Evolutionary conservation across 1,140 invertebrate genomes (phyloP).

Genomic region (Trichonephila clavipes): DNA sequence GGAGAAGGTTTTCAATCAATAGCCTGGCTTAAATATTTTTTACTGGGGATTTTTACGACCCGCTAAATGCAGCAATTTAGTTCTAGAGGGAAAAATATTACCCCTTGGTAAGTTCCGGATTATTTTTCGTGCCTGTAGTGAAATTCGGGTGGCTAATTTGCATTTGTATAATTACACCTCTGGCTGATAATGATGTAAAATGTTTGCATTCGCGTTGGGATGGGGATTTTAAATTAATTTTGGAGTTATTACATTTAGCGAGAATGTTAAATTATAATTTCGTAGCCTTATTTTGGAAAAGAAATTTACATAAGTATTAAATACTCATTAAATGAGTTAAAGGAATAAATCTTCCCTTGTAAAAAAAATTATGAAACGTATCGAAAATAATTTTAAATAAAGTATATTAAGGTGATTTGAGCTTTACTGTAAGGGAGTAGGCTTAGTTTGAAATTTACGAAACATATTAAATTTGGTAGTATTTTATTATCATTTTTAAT

Average conservation of each 20-base stretch:
- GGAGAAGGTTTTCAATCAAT: slow-evolving; percentile 37
- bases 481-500: too few species aligned
- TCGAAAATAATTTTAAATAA: too few species aligned
- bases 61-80: slow-evolving; percentile 33
- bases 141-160: slow-evolving; percentile 24
- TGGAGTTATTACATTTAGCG: neutral
- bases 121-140: neutral
- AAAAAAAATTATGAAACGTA: too few species aligned
- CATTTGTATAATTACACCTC: slow-evolving; percentile 23
- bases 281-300: slow-evolving; percentile 8
- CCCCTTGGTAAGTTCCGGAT: neutral
- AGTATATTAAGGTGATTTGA: too few species aligned
- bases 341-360: neutral
- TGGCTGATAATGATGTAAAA: slow-evolving; percentile 5
- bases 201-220: neutral
- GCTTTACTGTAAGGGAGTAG: too few species aligned
- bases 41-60: neutral
- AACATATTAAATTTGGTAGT: too few species aligned
- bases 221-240: slow-evolving; percentile 24
- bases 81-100: slow-evolving; percentile 41
- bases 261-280: neutral
- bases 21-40: slow-evolving; percentile 1
- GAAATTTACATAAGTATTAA: neutral
- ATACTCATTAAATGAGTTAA: neutral
- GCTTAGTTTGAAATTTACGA: too few species aligned